Percentiles rank a stretch among this genome's conserved stretches.
These are phyloP conservation scores for Sarcophaga bullata DNA, from an alignment of 1,140 invertebrate species.

Conservation along the genomic window DNA sequence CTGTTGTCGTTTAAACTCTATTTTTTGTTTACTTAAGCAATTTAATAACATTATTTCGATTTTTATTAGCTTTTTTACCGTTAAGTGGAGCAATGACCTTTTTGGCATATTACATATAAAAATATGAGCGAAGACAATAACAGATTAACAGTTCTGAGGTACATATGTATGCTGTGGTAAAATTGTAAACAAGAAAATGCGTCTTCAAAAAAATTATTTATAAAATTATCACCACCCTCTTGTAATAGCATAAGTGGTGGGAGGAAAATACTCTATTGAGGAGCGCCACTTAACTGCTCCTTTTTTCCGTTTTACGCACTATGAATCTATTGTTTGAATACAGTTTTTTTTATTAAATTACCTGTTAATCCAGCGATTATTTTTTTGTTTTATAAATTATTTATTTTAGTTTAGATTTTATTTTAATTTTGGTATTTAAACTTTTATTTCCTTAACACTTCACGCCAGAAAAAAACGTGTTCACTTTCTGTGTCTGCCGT, in stretches of 20 bases:
- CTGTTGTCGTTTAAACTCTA: too few relatives aligned
- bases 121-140: neutral
- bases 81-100: too few relatives aligned
- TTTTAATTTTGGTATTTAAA: constrained; percentile 3
- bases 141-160: neutral
- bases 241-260: neutral
- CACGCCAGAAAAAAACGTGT: constrained; percentile 19
- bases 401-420: neutral
- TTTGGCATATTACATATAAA: too few relatives aligned
- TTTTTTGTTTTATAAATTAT: neutral
- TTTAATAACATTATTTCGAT: too few relatives aligned
- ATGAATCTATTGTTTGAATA: neutral
- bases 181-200: too few relatives aligned
- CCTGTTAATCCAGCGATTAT: neutral
- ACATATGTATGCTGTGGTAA: too few relatives aligned
- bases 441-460: neutral
- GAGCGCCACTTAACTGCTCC: neutral
- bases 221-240: neutral
- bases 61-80: too few relatives aligned
- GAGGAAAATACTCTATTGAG: neutral
- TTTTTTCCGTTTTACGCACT: neutral
- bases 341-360: neutral
- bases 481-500: constrained; percentile 26
- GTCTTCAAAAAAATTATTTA: neutral
- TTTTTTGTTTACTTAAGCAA: too few relatives aligned